A percentile compares a stretch with the other conserved stretches of the same genome.
Conservation (phyloP, 2,888 invertebrate species). For the Cloeon dipterum region DNA sequence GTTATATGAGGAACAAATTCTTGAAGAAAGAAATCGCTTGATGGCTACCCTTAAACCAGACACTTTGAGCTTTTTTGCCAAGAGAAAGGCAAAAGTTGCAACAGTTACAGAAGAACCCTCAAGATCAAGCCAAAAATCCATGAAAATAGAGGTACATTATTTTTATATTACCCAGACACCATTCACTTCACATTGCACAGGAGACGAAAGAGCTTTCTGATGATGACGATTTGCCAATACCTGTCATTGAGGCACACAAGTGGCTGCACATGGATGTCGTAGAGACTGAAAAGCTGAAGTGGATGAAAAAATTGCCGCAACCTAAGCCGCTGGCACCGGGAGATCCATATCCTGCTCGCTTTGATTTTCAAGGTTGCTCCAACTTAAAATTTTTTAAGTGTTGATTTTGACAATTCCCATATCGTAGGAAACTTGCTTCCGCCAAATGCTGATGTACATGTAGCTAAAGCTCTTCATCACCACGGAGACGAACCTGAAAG, state of each 20-base stretch:
- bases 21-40: slow-evolving; percentile 45
- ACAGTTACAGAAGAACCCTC: too few relatives aligned
- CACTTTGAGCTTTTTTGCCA: too few relatives aligned
- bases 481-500: slow-evolving; percentile 82
- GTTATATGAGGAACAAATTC: slow-evolving; percentile 52
- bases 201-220: too few relatives aligned
- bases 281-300: slow-evolving; percentile 68
- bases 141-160: too few relatives aligned
- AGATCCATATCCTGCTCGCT: slow-evolving; percentile 15
- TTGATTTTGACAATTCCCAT: too few relatives aligned
- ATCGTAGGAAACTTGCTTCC: slow-evolving; percentile 42
- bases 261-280: slow-evolving; percentile 74
- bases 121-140: too few relatives aligned
- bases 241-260: slow-evolving; percentile 29
- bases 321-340: slow-evolving; percentile 12
- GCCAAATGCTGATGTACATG: slow-evolving; percentile 34
- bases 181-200: too few relatives aligned
- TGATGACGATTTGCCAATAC: not conserved
- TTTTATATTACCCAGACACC: too few relatives aligned
- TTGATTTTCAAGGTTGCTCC: slow-evolving; percentile 44
- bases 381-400: too few relatives aligned
- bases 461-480: slow-evolving; percentile 51
- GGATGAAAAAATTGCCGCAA: slow-evolving; percentile 54
- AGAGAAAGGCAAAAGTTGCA: too few relatives aligned
- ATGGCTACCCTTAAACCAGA: slow-evolving; percentile 38